Evolutionary conservation across 30 jellyfish, hydroid and myxozoan genomes (phyloP).

Genomic region (Euphysa ruthae): DNA sequence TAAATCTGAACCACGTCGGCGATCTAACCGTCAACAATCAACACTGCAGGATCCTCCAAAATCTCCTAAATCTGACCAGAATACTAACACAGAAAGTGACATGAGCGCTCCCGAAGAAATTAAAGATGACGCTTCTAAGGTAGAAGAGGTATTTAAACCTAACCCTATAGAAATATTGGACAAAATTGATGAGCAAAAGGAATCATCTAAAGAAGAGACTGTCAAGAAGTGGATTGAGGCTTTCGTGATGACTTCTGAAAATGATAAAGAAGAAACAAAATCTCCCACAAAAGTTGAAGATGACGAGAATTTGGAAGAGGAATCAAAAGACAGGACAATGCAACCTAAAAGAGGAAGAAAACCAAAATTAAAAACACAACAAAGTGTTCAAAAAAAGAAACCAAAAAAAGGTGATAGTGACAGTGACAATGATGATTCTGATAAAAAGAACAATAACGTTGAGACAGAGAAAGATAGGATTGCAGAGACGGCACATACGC

Average conservation of each 20-base stretch:
- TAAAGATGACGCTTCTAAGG: conserved; percentile 8
- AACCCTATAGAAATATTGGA: neutral
- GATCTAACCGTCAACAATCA: conserved; percentile 25
- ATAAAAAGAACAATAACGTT: conserved; percentile 15
- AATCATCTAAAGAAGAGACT: conserved; percentile 19
- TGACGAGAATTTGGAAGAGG: conserved; percentile 8
- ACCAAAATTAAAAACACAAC: conserved; percentile 14
- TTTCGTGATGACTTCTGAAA: neutral
- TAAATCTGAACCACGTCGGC: conserved; percentile 33
- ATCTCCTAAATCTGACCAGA: conserved; percentile 1
- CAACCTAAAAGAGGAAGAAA: neutral
- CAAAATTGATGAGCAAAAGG: neutral
- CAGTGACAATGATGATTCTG: neutral
- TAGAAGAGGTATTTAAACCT: conserved; percentile 5
- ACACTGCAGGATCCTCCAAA: neutral
- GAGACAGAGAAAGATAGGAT: conserved; percentile 27
- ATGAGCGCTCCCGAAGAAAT: conserved; percentile 17
- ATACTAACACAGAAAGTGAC: conserved; percentile 13
- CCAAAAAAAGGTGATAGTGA: conserved; percentile 5
- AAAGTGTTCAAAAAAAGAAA: neutral
- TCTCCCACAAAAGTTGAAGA: conserved; percentile 2
- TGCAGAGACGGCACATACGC: conserved; percentile 27
- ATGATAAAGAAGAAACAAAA: conserved; percentile 48
- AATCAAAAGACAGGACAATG: neutral
- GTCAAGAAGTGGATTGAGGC: conserved; percentile 50